Percentiles rank a stretch among this genome's conserved stretches.
Evolutionary conservation across 2,113 vertebrate genomes (phyloP).

Genomic region (Petaurus breviceps): DNA sequence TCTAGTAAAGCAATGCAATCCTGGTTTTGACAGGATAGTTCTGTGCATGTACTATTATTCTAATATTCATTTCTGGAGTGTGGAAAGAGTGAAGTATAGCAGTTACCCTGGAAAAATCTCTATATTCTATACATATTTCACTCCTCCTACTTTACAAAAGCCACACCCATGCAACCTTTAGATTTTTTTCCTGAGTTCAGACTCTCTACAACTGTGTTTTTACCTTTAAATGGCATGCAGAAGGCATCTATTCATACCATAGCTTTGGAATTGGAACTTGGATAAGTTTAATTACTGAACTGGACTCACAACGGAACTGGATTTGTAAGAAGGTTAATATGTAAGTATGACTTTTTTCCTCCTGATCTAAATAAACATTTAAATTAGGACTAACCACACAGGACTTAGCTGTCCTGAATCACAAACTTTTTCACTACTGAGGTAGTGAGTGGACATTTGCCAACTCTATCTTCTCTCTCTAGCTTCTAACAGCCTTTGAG

Average conservation of each 20-base stretch:
- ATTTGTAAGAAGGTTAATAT: constrained; percentile 11
- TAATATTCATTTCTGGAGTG: not conserved
- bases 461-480: not conserved
- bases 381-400: not conserved
- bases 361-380: constrained; percentile 26
- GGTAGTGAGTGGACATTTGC: constrained; percentile 21
- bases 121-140: not conserved
- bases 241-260: constrained; percentile 8
- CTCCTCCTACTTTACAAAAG: not conserved
- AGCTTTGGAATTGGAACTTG: constrained; percentile 35
- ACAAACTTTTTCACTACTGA: constrained; percentile 19
- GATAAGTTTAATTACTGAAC: constrained; percentile 33
- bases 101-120: constrained; percentile 20
- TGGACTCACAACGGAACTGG: constrained; percentile 43
- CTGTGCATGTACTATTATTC: not conserved
- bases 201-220: constrained; percentile 17
- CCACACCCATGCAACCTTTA: not conserved
- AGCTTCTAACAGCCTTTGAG: not conserved
- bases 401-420: constrained; percentile 8
- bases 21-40: not conserved
- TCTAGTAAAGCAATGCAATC: constrained; percentile 24
- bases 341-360: constrained; percentile 19
- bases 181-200: constrained; percentile 37
- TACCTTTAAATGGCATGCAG: constrained; percentile 50
- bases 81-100: not conserved